phyloP scores from a whole-genome alignment of 2,113 vertebrate genomes.

The Pavo muticus region DNA sequence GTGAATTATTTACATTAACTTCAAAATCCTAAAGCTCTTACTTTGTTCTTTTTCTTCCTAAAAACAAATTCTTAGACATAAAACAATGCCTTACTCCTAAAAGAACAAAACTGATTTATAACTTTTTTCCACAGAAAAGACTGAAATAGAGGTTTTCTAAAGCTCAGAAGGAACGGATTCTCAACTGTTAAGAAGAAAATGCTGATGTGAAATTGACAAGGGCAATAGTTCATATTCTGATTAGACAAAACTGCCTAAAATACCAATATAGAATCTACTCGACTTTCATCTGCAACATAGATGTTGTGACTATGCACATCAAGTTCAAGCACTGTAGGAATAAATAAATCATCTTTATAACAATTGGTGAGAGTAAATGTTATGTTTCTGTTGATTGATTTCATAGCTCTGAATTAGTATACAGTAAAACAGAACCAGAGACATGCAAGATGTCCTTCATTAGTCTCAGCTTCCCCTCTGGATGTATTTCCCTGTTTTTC shows the following conservation, averaged over 20 bases:
- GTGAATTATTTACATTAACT: slow-evolving; percentile 47
- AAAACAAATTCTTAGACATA: not conserved
- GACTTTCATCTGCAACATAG: not conserved
- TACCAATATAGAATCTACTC: not conserved
- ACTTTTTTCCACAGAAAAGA: not conserved
- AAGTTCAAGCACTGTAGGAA: not conserved
- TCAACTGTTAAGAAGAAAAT: not conserved
- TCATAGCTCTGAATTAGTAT: not conserved
- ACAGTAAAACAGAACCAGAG: not conserved
- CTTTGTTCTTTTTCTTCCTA: not conserved
- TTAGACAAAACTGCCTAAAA: not conserved
- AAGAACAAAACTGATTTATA: not conserved
- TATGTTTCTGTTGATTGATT: not conserved
- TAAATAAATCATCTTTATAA: not conserved
- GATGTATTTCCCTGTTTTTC: not conserved
- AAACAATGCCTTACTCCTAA: not conserved
- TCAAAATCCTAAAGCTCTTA: not conserved
- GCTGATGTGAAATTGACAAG: not conserved
- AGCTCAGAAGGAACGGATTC: not conserved
- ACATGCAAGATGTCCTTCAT: not conserved
- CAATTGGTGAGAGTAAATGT: not conserved
- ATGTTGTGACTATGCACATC: not conserved
- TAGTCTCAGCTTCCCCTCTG: not conserved
- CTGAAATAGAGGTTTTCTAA: not conserved
- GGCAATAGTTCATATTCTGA: not conserved